Evolutionary conservation across 1,140 invertebrate genomes (phyloP), one percentile per base, ranked within the genome.

Genomic region (Muscidifurax raptorellus): DNA sequence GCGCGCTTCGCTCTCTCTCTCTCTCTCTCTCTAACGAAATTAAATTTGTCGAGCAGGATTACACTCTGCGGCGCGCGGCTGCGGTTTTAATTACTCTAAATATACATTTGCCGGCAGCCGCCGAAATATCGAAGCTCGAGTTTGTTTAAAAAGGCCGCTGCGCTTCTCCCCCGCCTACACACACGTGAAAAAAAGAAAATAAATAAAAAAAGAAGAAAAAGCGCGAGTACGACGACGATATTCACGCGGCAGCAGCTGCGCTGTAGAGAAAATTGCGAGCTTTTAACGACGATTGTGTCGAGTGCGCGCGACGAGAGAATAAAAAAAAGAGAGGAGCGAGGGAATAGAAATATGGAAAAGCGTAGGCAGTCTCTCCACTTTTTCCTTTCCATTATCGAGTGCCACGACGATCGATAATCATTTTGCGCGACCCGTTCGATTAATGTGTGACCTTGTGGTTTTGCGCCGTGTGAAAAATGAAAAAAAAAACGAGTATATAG

Each of bases 61-160:
- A 87, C 87, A 28, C 82, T 28, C 78, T 80, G 18, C 9, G 44
- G 15, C n/a, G 72, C 22, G 32, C 64, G 64, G 72, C 52, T 30
- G 84, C 25, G 80, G 64, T 88, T 90, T 90, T 90, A 90, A 89
- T 90, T 90, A 90, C 87, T 87, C 87, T 86, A 87, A 89, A 89
- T 89, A n/a, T n/a, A n/a, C 88, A 88, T 88, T 89, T 71, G 47
- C 47, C 40, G 71, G 76, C n/a, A 25, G 5, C 52, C 36, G 32
- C 64, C 74, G 22, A 66, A 77, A 25, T 80, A 80, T 74, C 69
- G 67, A 78, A 32, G 52, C 30, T 84, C 77, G 15, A 81, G 28
- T 72, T 71, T 52, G 47, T 74, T 25, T 64, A 22, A 27, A 7
- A 12, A 7, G 22, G n/a, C 10, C 71, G 71, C 30, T 2, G 1